Conservation (phyloP, 53 echinoderm and acorn worm genomes). For the Echinometra lucunter region DNA sequence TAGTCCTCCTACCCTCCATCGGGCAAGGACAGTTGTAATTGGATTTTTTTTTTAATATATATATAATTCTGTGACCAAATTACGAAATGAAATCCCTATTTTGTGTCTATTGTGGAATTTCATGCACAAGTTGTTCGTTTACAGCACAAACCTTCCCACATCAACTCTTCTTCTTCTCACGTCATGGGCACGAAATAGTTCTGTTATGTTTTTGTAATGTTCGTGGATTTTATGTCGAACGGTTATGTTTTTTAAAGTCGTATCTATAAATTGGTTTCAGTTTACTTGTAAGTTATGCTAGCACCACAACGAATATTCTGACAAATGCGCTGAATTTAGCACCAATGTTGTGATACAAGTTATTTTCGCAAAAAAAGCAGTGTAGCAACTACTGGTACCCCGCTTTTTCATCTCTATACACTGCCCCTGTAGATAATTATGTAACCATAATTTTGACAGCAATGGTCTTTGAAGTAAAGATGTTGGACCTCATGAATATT, state of each 20-base stretch:
- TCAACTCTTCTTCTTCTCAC: not conserved
- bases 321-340: not conserved
- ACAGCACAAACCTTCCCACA: not conserved
- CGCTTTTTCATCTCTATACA: not conserved
- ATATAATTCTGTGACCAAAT: not conserved
- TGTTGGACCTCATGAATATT: not conserved
- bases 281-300: not conserved
- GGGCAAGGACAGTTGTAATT: not conserved
- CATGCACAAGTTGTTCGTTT: not conserved
- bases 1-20: not conserved
- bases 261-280: not conserved
- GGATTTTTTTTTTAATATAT: too few relatives aligned
- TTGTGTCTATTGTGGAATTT: not conserved
- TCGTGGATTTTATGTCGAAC: conserved; percentile 3
- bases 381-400: not conserved
- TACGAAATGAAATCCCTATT: not conserved
- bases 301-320: conserved; percentile 19
- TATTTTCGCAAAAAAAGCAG: conserved; percentile 1
- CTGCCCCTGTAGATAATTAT: not conserved
- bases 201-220: conserved; percentile 7
- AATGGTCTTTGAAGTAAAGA: not conserved
- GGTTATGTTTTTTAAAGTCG: not conserved
- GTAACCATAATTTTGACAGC: not conserved
- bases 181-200: not conserved
- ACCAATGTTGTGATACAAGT: not conserved